phyloP scores from a whole-genome alignment of 1,140 invertebrate species.

The Neocloeon triangulifer region DNA sequence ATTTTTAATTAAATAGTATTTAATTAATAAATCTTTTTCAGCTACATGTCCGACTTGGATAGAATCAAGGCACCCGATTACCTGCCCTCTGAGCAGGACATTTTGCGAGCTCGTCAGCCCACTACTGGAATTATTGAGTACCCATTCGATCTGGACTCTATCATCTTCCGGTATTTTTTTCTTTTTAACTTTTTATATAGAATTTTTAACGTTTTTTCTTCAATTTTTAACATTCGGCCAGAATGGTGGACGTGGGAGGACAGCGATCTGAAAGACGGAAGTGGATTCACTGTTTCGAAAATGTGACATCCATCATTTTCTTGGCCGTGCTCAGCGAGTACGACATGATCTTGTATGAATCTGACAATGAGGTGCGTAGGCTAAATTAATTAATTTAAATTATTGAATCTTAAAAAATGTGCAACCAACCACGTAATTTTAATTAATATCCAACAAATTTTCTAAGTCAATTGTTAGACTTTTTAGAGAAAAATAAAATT shows the following conservation, averaged over 20 bases:
- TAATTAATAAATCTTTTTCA: constrained; percentile 26
- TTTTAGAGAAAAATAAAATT: too few species aligned
- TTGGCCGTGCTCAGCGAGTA: constrained; percentile 26
- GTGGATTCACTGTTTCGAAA: constrained; percentile 38
- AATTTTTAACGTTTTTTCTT: neutral
- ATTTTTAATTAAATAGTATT: constrained; percentile 1
- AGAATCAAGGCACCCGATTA: constrained; percentile 78
- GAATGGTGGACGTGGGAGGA: constrained; percentile 35
- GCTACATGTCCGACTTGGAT: constrained; percentile 69
- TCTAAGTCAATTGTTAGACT: too few species aligned
- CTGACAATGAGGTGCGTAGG: constrained; percentile 21
- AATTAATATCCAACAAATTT: too few species aligned
- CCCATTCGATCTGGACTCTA: constrained; percentile 95
- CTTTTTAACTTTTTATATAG: neutral
- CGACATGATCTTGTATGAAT: constrained; percentile 25
- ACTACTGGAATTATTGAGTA: constrained; percentile 96
- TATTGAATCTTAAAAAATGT: neutral
- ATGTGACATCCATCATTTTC: constrained; percentile 30
- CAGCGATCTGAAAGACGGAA: constrained; percentile 32
- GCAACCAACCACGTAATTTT: too few species aligned
- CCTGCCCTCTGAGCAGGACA: constrained; percentile 91
- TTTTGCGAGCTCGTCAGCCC: constrained; percentile 84
- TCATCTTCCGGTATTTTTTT: constrained; percentile 77
- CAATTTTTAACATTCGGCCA: constrained; percentile 7
- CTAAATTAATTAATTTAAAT: neutral